Conservation (phyloP, 1,140 invertebrate species). For the Protaetia brevitarsis region DNA sequence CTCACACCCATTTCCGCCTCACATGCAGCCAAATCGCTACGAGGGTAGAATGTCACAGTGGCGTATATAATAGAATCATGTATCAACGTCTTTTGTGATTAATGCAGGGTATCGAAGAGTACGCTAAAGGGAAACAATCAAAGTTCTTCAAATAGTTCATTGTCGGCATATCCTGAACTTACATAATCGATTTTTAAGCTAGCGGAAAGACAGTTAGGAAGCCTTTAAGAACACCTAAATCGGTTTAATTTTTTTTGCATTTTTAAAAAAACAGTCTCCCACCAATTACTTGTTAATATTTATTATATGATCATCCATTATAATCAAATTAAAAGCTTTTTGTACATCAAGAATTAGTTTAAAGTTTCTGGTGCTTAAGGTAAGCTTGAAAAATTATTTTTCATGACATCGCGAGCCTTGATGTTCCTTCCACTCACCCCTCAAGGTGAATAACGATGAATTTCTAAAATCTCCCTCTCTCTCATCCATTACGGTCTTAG, state of each 20-base stretch:
- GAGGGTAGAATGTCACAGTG: not conserved
- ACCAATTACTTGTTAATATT: no score
- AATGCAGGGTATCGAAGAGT: constrained; percentile 4
- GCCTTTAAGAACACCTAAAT: no score
- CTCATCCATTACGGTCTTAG: constrained; percentile 30
- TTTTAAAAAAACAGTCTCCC: no score
- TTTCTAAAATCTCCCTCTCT: constrained; percentile 29
- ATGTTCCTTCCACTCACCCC: constrained; percentile 22
- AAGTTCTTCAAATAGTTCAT: constrained; percentile 17
- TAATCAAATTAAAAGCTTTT: no score
- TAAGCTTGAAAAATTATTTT: constrained; percentile 8
- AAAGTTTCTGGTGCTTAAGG: no score
- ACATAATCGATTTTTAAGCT: constrained; percentile 4
- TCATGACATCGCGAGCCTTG: not conserved
- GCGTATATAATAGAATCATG: constrained; percentile 14
- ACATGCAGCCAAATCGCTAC: not conserved
- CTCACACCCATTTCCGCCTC: not conserved
- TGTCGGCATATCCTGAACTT: not conserved
- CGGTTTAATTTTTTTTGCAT: no score
- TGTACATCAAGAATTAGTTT: no score
- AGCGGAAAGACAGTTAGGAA: not conserved
- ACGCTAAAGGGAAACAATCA: constrained; percentile 3
- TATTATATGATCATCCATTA: no score
- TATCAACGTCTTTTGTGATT: constrained; percentile 16
- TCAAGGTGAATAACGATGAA: constrained; percentile 35